Base-by-base conservation (phyloP, 2,888 invertebrate genomes). In the Nomada fucata region DNA sequence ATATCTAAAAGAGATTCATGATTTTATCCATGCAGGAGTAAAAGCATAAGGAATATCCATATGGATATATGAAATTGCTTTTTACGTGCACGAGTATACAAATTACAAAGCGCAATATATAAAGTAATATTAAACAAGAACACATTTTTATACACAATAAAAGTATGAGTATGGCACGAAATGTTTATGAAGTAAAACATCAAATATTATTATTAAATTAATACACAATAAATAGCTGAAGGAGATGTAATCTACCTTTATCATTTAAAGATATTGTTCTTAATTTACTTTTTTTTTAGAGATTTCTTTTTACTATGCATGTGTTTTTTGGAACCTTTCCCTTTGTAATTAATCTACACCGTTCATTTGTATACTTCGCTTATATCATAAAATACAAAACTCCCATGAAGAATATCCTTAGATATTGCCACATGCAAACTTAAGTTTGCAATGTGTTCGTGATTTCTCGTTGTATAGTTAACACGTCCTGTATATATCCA, bases 391-490 rank as follows among this genome's bases (percentile, higher is more conserved):
- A 36, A 89, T 91, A 90, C 88, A 90, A 90, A 91, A 90, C 86
- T 90, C 90, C 91, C 89, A 91, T 89, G 90, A 90, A 89, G 85
- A 79, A 75, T 70, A 76, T 73, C 83, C 81, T 86, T 78, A 81
- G 80, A 79, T 71, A 60, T 72, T 72, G 60, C 79, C 81, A 79
- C 63, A 53, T 57, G 79, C 82, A 84, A 88, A 86, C 89, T 96
- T 96, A 96, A 95, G 97, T 96, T 93, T 96, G 96, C 94, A 97
- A 92, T 79, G 97, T 97, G n/a, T 96, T 96, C 91, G 96, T 96
- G 90, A 97, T 96, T 95, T 97, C 97, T 94, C 96, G 96, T 94
- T 97, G 97, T 94, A 97, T 96, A 86, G 96, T 96, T 86, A 96
- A 96, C 94, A 97, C 94, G 93, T 97, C 97, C 91, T 97, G 97